These are phyloP conservation scores for Florisuga fusca DNA, from an alignment of 2,797 vertebrate genomes.

Conservation along the genomic window DNA sequence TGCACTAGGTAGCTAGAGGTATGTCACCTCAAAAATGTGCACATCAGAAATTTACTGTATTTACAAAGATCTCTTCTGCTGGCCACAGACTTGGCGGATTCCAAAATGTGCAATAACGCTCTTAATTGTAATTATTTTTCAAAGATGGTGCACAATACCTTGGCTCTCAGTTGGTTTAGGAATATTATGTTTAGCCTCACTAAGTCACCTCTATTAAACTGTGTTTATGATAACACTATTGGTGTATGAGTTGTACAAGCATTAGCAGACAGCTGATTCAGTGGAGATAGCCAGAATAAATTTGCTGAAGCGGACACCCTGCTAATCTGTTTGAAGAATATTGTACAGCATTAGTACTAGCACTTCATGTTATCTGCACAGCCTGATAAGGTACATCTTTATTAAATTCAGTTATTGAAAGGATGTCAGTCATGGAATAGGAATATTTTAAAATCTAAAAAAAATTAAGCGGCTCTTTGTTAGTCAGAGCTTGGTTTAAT, in stretches of 20 bases:
- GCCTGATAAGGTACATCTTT: slow-evolving; percentile 97
- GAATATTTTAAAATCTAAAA: slow-evolving; percentile 90
- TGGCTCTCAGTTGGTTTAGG: slow-evolving; percentile 68
- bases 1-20: slow-evolving; percentile 25
- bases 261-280: slow-evolving; percentile 90
- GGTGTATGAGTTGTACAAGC: slow-evolving; percentile 82
- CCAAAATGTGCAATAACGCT: slow-evolving; percentile 51
- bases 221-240: slow-evolving; percentile 82
- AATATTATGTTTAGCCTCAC: slow-evolving; percentile 78
- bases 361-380: slow-evolving; percentile 92
- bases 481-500: slow-evolving; percentile 81
- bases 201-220: slow-evolving; percentile 84
- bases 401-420: slow-evolving; percentile 94
- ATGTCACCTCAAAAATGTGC: slow-evolving; percentile 21
- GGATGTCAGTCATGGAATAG: slow-evolving; percentile 87
- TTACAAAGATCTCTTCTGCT: slow-evolving; percentile 23
- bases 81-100: neutral
- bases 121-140: slow-evolving; percentile 68
- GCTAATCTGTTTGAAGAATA: slow-evolving; percentile 92
- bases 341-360: slow-evolving; percentile 89
- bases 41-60: slow-evolving; percentile 4
- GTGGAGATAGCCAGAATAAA: slow-evolving; percentile 87
- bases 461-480: slow-evolving; percentile 87
- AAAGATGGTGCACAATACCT: slow-evolving; percentile 31
- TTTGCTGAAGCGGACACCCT: slow-evolving; percentile 84